Percentiles rank a stretch among this genome's conserved stretches.
These are phyloP conservation scores for Bubo bubo DNA, from an alignment of 2,113 vertebrate genomes.

Conservation along the genomic window DNA sequence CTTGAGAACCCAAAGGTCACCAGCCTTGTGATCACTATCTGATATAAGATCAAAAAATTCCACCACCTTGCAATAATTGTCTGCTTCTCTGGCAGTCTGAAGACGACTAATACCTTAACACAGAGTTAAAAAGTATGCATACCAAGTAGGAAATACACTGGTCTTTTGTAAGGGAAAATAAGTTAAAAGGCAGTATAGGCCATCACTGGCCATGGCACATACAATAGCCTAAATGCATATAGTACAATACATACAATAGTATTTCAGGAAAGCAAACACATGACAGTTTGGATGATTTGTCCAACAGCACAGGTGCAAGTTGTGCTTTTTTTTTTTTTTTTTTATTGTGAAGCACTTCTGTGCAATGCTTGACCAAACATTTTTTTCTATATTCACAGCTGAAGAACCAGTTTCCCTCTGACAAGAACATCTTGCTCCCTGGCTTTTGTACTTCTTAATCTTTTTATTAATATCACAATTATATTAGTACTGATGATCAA, in stretches of 20 bases:
- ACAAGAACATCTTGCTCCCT: neutral
- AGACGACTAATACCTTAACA: neutral
- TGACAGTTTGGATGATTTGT: neutral
- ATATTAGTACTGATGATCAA: neutral
- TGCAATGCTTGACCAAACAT: neutral
- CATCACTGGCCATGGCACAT: neutral
- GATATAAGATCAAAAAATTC: neutral
- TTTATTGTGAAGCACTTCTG: neutral
- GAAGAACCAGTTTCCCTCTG: neutral
- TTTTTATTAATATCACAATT: neutral
- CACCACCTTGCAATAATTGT: neutral
- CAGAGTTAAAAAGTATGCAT: neutral
- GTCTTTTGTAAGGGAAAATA: neutral
- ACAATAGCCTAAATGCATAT: neutral
- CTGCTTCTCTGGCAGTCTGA: neutral
- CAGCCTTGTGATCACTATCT: neutral
- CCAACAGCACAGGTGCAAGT: neutral
- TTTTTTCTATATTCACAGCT: neutral
- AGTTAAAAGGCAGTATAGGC: neutral
- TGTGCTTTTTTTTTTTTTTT: too few relatives aligned
- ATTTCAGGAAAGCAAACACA: neutral
- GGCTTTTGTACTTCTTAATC: neutral
- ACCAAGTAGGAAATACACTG: neutral
- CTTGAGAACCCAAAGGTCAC: neutral
- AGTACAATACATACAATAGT: neutral